Evolutionary conservation across 2,797 vertebrate species (phyloP).

Genomic region (Jordanella pulchra): DNA sequence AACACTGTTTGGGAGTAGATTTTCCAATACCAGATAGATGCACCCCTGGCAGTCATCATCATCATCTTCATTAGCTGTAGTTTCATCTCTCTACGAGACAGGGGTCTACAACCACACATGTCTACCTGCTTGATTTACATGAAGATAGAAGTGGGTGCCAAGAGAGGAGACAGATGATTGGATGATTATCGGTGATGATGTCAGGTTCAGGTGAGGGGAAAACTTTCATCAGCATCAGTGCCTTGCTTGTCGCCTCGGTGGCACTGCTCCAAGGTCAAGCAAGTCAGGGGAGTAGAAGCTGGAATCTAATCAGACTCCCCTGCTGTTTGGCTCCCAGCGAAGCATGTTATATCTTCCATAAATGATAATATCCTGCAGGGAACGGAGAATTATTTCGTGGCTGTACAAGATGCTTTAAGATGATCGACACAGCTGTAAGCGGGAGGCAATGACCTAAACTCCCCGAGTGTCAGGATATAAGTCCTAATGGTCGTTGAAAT

Average conservation of each 20-base stretch:
- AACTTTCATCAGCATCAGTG: constrained; percentile 40
- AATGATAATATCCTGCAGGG: constrained; percentile 49
- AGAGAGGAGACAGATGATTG: constrained; percentile 45
- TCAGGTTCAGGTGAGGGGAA: constrained; percentile 21
- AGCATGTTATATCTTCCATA: constrained; percentile 36
- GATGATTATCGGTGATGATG: constrained; percentile 45
- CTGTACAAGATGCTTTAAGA: constrained; percentile 28
- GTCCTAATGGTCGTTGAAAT: background rate
- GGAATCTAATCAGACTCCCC: constrained; percentile 27
- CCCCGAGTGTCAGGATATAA: constrained; percentile 3
- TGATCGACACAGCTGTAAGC: constrained; percentile 4
- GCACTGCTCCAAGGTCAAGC: constrained; percentile 26
- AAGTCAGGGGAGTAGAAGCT: constrained; percentile 13
- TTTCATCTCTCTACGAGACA: constrained; percentile 44
- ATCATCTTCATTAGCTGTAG: constrained; percentile 49
- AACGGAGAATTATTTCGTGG: constrained; percentile 46
- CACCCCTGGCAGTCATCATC: constrained; percentile 21
- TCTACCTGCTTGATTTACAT: constrained; percentile 53
- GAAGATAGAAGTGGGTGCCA: constrained; percentile 37
- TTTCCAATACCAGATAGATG: constrained; percentile 25
- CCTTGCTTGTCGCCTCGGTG: constrained; percentile 47
- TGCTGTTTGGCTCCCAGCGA: constrained; percentile 5
- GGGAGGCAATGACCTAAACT: constrained; percentile 1
- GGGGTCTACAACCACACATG: constrained; percentile 32
- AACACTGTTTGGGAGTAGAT: no score